These are phyloP conservation scores for Melinaea marsaeus DNA, from an alignment of 2,888 invertebrate species.

Conservation along the genomic window DNA sequence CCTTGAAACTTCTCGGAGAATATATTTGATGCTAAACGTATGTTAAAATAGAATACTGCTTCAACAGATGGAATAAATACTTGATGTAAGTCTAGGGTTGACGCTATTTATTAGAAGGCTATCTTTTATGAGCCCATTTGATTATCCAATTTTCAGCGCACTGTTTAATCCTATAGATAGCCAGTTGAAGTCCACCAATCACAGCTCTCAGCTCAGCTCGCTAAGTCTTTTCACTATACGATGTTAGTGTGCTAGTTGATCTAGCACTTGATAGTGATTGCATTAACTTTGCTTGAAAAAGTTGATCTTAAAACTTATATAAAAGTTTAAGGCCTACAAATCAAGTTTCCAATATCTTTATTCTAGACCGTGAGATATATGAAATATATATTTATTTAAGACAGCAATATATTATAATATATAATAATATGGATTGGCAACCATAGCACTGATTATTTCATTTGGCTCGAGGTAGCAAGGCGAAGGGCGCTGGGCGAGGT, in stretches of 20 bases:
- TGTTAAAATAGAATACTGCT: conserved; percentile 6
- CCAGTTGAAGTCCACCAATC: no score
- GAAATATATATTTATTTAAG: no score
- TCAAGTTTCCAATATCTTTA: no score
- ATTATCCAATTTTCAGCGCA: background rate
- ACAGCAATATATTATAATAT: background rate
- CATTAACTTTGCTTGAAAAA: no score
- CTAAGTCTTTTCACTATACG: no score
- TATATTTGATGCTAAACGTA: conserved; percentile 1
- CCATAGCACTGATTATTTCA: conserved; percentile 26
- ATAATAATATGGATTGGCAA: conserved; percentile 7
- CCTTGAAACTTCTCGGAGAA: background rate
- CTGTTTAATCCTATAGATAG: no score
- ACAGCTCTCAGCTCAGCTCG: no score
- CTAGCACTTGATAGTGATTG: no score
- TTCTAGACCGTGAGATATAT: no score
- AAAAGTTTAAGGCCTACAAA: no score
- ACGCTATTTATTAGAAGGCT: background rate
- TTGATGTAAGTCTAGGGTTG: background rate
- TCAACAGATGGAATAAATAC: background rate
- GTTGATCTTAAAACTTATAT: no score
- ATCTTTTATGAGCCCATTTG: background rate
- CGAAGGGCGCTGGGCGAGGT: conserved; percentile 45
- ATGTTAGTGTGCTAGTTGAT: no score
- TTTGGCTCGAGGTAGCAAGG: conserved; percentile 43